These are phyloP conservation scores for Mormyrus lacerda DNA, from an alignment of 2,113 vertebrate genomes.

Conservation along the genomic window DNA sequence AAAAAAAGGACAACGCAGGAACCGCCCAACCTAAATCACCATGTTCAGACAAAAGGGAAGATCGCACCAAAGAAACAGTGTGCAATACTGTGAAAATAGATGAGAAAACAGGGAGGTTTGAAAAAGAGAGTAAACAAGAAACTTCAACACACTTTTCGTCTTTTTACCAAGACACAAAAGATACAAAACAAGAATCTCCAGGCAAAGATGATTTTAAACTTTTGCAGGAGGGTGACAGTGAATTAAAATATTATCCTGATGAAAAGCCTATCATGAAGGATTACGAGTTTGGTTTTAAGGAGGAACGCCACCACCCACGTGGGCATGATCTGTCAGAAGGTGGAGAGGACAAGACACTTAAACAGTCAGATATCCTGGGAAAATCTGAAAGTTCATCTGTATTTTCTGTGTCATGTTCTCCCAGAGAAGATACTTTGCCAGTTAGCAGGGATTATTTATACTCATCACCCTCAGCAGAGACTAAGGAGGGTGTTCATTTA, in stretches of 20 bases:
- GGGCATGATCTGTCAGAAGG: conserved; percentile 35
- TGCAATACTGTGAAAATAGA: conserved; percentile 20
- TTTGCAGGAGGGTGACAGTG: conserved; percentile 33
- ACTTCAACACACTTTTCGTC: conserved; percentile 47
- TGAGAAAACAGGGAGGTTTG: conserved; percentile 50
- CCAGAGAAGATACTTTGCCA: conserved; percentile 55
- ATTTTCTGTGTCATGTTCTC: conserved; percentile 48
- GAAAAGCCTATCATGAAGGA: conserved; percentile 56
- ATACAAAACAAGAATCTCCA: conserved; percentile 30
- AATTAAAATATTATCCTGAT: conserved; percentile 62
- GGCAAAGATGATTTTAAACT: conserved; percentile 28
- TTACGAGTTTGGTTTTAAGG: conserved; percentile 34
- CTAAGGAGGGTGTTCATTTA: conserved; percentile 43
- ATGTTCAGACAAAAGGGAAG: conserved; percentile 22
- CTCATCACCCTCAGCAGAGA: conserved; percentile 44
- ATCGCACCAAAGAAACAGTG: not conserved
- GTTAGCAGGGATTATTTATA: conserved; percentile 49
- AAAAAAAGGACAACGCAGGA: conserved; percentile 41
- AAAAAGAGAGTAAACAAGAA: conserved; percentile 61
- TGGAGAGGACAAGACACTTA: conserved; percentile 50
- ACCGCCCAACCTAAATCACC: conserved; percentile 32
- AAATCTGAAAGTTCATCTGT: conserved; percentile 33
- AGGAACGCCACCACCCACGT: conserved; percentile 34
- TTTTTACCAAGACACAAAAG: conserved; percentile 47
- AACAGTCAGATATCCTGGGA: conserved; percentile 36